Evolutionary conservation across 2,797 vertebrate species (phyloP), one percentile per base, ranked within the genome.

Genomic region (Amblyraja radiata): DNA sequence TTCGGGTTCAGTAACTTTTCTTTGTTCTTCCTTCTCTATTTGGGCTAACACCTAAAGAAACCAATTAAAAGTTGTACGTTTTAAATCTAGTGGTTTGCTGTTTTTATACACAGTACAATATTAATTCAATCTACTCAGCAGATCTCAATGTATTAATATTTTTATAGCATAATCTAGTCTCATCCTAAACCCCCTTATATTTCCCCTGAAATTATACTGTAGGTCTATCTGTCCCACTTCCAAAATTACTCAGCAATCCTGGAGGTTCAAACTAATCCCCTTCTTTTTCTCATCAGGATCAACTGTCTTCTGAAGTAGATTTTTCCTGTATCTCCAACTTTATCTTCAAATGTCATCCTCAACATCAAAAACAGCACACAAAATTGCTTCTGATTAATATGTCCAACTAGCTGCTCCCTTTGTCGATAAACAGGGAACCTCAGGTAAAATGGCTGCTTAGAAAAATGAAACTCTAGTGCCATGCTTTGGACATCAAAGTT

Each of bases 1-100:
- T 73, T 92, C 71, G 13, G 23, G 23, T 92, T 92, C 90, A 28
- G 21, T n/a, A 11, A 14, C 36, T 54, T 46, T 9, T 54, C 23
- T 92, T 76, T 92, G 90, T 76, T 94, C 93, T 93, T 94, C 93
- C 11, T 93, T 93, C 94, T 96, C 96, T 94, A 96, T 94, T 95
- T 96, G 95, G 95, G 94, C 94, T 14, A 96, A 80, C 76, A 97
- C 94, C 98, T 99, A 94, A 90, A 93, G 94, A 93, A 94, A 94
- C 10, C 46, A 86, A 92, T 58, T 9, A 36, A 92, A 73, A 71
- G 21, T 73, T 39, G 23, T 73, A 74, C 13, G 32, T 65, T 68
- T 46, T 91, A 76, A 73, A 6, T 92, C 25, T 28, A 74, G 9
- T 92, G 13, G 23, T 54, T n/a, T 58, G 39, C 13, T 76, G 39